Percentiles rank a stretch among this genome's conserved stretches.
phyloP scores from a whole-genome alignment of 1,140 invertebrate genomes.

The Caenorhabditis inopinata region DNA sequence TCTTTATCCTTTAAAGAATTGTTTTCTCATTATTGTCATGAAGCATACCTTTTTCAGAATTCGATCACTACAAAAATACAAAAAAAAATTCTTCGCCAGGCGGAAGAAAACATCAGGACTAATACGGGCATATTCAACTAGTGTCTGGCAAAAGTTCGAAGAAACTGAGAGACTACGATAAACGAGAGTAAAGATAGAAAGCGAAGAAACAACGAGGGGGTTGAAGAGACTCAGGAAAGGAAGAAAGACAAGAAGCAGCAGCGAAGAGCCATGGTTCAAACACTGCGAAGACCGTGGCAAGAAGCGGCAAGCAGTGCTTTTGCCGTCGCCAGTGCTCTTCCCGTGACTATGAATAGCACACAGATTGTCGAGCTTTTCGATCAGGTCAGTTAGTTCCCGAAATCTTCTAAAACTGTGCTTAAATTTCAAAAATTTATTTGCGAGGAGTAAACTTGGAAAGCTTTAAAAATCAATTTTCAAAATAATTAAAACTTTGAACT shows the following conservation, averaged over 20 bases:
- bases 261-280: constrained; percentile 21
- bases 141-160: not conserved
- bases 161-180: not conserved
- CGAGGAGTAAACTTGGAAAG: too few species aligned
- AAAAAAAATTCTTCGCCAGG: not conserved
- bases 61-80: not conserved
- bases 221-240: not conserved
- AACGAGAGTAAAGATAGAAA: not conserved
- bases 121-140: not conserved
- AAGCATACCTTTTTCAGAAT: too few species aligned
- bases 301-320: constrained; percentile 43
- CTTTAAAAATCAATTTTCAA: too few species aligned
- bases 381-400: constrained; percentile 6
- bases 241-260: constrained; percentile 16
- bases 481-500: too few species aligned
- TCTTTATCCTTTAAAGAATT: too few species aligned
- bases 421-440: not conserved
- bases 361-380: constrained; percentile 50
- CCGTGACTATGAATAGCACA: constrained; percentile 40
- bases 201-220: not conserved
- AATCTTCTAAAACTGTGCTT: not conserved
- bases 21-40: too few species aligned
- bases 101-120: not conserved
- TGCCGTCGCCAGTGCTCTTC: constrained; percentile 47
- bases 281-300: constrained; percentile 42